Conservation (phyloP, 1,140 invertebrate genomes). For the Dufourea novaeangliae region DNA sequence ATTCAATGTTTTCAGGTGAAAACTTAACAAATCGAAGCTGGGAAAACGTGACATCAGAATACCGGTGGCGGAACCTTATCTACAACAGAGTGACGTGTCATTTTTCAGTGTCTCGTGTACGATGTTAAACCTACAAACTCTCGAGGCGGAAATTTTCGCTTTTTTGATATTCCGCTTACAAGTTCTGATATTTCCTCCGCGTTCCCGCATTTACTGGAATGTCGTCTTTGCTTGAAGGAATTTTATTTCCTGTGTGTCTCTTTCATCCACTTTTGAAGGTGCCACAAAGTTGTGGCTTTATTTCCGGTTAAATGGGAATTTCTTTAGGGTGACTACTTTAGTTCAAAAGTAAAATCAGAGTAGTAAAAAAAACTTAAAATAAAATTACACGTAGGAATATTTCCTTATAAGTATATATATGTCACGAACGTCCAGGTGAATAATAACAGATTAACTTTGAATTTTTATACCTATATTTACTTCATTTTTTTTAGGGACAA, state of each 20-base stretch:
- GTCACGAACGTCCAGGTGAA: too few relatives aligned
- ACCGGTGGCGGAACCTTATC: neutral
- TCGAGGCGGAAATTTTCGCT: slow-evolving; percentile 12
- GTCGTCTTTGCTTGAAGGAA: slow-evolving; percentile 1
- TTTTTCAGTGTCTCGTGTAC: slow-evolving; percentile 11
- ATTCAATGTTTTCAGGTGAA: neutral
- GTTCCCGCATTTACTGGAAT: slow-evolving; percentile 24
- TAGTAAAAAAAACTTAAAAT: too few relatives aligned
- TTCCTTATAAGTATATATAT: too few relatives aligned
- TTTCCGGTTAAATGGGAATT: too few relatives aligned
- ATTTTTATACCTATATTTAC: too few relatives aligned
- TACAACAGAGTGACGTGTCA: slow-evolving; percentile 15
- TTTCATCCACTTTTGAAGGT: neutral
- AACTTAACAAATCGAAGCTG: neutral
- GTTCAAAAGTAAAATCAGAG: too few relatives aligned
- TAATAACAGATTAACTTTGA: too few relatives aligned
- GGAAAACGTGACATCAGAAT: neutral
- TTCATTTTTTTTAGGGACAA: too few relatives aligned
- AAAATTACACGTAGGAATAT: too few relatives aligned
- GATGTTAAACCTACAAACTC: neutral
- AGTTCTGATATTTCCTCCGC: slow-evolving; percentile 24
- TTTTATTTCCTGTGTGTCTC: slow-evolving; percentile 15
- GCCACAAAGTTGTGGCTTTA: neutral
- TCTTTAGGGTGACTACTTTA: too few relatives aligned
- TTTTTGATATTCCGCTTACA: slow-evolving; percentile 12